These are phyloP conservation scores for Ailurus styani DNA, from an alignment of 2,113 vertebrate genomes.

Conservation along the genomic window DNA sequence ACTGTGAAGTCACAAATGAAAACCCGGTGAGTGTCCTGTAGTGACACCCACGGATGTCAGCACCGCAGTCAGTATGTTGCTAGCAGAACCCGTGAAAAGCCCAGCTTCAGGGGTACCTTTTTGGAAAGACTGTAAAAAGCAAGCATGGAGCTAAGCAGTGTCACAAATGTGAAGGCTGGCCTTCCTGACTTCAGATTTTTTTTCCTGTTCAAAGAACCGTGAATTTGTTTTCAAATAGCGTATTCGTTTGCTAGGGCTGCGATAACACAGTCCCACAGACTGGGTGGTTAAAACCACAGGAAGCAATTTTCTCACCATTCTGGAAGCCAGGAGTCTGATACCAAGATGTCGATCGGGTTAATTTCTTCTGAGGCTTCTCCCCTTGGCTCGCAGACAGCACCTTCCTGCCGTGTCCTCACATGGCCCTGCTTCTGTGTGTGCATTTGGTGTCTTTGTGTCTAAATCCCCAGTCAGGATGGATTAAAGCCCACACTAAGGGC, in stretches of 20 bases:
- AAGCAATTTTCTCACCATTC: background rate
- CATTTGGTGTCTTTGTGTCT: background rate
- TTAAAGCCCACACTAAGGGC: background rate
- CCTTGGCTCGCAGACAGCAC: background rate
- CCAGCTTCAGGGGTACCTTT: background rate
- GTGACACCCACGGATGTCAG: rapidly evolving
- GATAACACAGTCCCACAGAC: background rate
- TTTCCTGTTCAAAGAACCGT: background rate
- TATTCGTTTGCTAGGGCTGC: background rate
- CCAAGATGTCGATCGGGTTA: background rate
- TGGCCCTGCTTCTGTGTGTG: background rate
- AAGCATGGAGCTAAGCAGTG: background rate
- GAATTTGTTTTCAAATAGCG: background rate
- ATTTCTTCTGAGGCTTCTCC: background rate
- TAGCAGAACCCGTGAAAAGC: no score
- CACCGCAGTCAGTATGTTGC: rapidly evolving
- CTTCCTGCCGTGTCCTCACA: rapidly evolving
- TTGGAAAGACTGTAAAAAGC: background rate
- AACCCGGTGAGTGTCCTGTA: background rate
- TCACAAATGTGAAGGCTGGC: background rate
- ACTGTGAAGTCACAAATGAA: background rate
- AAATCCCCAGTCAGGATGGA: background rate
- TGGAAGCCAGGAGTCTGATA: background rate
- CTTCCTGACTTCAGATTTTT: background rate
- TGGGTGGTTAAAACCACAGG: background rate